Evolutionary conservation across 2,113 vertebrate species (phyloP).

Genomic region (Tautogolabrus adspersus): DNA sequence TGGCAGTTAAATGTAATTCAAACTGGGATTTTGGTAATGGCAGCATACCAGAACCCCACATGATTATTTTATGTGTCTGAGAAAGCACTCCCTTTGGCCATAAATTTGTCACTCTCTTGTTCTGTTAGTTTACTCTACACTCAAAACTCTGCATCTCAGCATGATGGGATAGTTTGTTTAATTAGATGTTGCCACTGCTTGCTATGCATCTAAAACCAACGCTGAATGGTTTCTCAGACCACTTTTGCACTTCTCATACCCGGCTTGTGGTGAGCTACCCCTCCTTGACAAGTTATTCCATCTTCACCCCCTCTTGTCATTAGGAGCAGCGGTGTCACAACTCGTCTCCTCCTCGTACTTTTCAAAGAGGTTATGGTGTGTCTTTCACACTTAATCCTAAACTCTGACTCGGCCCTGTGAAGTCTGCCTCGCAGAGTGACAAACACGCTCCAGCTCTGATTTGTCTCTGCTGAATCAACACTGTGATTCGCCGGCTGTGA

Average conservation of each 20-base stretch:
- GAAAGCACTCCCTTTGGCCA: constrained; percentile 43
- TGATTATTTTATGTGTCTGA: constrained; percentile 53
- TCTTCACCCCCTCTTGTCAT: constrained; percentile 52
- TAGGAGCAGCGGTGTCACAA: constrained; percentile 44
- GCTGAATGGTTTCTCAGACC: constrained; percentile 49
- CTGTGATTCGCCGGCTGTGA: constrained; percentile 18
- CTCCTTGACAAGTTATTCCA: constrained; percentile 36
- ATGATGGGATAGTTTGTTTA: constrained; percentile 53
- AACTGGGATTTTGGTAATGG: constrained; percentile 35
- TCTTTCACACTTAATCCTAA: constrained; percentile 63
- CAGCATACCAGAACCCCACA: constrained; percentile 39
- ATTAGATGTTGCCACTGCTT: constrained; percentile 58
- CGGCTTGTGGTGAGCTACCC: constrained; percentile 43
- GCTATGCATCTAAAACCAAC: constrained; percentile 36
- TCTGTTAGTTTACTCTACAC: constrained; percentile 67
- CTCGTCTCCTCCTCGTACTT: constrained; percentile 46
- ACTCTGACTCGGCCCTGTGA: constrained; percentile 42
- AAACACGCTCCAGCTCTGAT: constrained; percentile 6
- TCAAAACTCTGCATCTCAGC: constrained; percentile 48
- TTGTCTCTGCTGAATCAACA: constrained; percentile 48
- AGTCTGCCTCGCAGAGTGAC: constrained; percentile 32
- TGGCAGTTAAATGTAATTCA: constrained; percentile 30
- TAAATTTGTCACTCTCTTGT: constrained; percentile 57
- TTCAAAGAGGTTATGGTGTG: constrained; percentile 54
- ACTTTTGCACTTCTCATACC: constrained; percentile 46